Evolutionary conservation across 2,113 vertebrate species (phyloP).

Genomic region (Python bivittatus): DNA sequence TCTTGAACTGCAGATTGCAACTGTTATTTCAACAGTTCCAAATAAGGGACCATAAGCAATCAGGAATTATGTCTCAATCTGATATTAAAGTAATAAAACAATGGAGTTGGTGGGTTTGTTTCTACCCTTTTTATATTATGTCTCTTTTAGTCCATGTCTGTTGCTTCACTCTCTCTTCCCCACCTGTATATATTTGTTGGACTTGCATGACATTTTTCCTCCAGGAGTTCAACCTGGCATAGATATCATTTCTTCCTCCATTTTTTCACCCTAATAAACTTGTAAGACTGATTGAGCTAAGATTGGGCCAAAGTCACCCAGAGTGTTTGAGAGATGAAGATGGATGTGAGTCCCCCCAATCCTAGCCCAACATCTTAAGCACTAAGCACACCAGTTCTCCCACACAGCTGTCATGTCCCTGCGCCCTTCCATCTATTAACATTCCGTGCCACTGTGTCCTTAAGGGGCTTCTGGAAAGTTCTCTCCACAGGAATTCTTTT

Average conservation of each 20-base stretch:
- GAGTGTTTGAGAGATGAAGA: neutral
- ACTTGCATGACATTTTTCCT: neutral
- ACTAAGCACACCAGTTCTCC: neutral
- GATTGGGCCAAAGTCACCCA: neutral
- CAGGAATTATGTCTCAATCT: neutral
- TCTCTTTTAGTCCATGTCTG: neutral
- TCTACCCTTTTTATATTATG: neutral
- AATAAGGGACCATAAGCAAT: neutral
- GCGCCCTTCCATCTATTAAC: neutral
- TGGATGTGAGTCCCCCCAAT: neutral
- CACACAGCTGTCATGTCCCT: neutral
- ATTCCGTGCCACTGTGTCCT: neutral
- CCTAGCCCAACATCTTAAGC: neutral
- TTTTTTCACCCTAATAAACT: neutral
- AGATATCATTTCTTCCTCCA: neutral
- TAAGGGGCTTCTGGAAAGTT: neutral
- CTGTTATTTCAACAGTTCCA: neutral
- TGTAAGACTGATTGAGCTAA: neutral
- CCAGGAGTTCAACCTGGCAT: neutral
- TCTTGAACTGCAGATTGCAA: neutral
- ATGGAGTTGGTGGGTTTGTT: neutral
- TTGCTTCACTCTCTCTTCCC: neutral
- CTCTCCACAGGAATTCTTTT: neutral
- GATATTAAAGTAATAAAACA: neutral
- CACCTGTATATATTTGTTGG: neutral